These are phyloP conservation scores for Papilio gigon DNA, from an alignment of 2,888 invertebrate species.

Conservation along the genomic window DNA sequence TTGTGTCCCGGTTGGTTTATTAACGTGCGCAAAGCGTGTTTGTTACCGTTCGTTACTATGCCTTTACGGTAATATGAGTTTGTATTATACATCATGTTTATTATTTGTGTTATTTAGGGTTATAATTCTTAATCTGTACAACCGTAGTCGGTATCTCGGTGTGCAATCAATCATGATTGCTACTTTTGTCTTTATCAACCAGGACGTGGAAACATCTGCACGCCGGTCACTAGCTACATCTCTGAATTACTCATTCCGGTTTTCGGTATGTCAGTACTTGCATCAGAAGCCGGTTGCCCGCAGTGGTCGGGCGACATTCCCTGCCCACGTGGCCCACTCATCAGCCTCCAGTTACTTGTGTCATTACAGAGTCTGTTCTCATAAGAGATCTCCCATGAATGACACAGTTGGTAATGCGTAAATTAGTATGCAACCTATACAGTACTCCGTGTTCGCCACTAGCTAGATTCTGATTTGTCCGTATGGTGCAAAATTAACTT, in stretches of 20 bases:
- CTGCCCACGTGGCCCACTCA: constrained; percentile 35
- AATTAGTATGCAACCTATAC: background rate
- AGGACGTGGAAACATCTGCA: background rate
- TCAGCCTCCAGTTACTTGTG: constrained; percentile 36
- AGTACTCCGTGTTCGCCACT: background rate
- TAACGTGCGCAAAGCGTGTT: constrained; percentile 17
- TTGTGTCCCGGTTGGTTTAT: constrained; percentile 25
- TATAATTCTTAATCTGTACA: background rate
- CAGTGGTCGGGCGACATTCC: constrained; percentile 35
- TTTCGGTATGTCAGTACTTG: constrained; percentile 6
- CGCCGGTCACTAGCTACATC: too few species aligned
- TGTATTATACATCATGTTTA: background rate
- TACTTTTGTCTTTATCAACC: background rate
- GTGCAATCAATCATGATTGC: background rate
- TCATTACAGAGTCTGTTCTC: background rate
- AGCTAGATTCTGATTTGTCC: background rate
- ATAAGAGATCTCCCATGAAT: background rate
- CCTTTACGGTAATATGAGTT: constrained; percentile 17
- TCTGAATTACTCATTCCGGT: constrained; percentile 2
- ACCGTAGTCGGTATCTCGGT: background rate
- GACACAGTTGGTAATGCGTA: background rate
- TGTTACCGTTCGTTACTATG: constrained; percentile 6
- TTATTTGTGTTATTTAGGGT: background rate
- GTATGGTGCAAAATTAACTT: background rate
- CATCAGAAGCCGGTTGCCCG: constrained; percentile 3